Evolutionary conservation across 2,888 invertebrate genomes (phyloP), one percentile per base, ranked within the genome.

Genomic region (Ochlodes sylvanus): DNA sequence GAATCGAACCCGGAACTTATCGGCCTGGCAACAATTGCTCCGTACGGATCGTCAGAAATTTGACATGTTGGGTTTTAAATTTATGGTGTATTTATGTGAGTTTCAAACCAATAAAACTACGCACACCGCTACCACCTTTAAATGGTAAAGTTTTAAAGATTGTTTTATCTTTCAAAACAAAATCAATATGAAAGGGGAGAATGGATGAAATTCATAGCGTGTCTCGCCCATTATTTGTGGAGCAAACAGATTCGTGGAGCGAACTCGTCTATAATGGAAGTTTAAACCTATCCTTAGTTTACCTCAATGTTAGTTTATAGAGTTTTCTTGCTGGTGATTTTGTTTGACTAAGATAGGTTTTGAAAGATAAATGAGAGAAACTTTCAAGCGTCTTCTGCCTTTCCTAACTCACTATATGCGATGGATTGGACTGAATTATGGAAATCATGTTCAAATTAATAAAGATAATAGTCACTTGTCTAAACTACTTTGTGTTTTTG

Each of bases 211-310:
- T 64, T 34, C 64, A 56, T 38, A 34, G 19, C 57, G 47, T 38
- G 64, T 56, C 47, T 21, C 44, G 44, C 6, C 50, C 58, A 21
- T 41, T 65, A 58, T 65, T 65, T 65, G 65, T 52, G 41, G 41
- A 50, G 58, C 58, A 58, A 38, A 65, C 63, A 63, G 21, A 63
- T 63, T 62, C 38, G 50, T 19, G 50, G 41, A 54, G n/a, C 21
- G 15, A 63, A 65, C 47, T 65, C 57, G 21, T 58, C 47, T 41
- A 32, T 65, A 65, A 65, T 65, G 65, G 58, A 65, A 65, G 50
- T 65, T 65, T 65, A 52, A 65, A 65, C 65, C 65, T 50, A 57
- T 57, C 56, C 47, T 17, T 32, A 63, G 55, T 63, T 55, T 60
- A 42, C 63, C 41, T 19, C 34, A 7, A 44, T 34, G 27, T 27